Evolutionary conservation across 2,888 invertebrate genomes (phyloP), one percentile per base, ranked within the genome.

Genomic region (Prosopocoilus inquinatus): DNA sequence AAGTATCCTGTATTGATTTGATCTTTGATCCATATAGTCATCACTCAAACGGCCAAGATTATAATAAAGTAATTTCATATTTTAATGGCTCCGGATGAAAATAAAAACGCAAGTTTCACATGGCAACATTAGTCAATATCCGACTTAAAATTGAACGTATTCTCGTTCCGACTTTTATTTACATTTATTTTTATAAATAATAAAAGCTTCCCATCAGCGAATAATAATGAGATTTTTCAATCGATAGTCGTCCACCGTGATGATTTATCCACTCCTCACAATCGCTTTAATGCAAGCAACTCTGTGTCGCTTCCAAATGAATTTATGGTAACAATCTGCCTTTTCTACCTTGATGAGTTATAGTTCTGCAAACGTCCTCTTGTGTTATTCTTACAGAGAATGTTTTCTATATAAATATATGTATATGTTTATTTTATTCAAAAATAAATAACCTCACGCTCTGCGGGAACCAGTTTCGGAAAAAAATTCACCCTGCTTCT

Each of bases 351-450:
- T 50, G 61, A 62, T 64, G 64, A 67, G 57, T 67, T 67, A 67
- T 66, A 59, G 63, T 66, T 64, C 60, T 61, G 62, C 65, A 64
- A n/a, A 50, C 52, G 38, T 55, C 56, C 58, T 56, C 56, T 59
- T 53, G 56, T 59, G 65, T 64, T 64, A 66, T 61, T 50, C 59
- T 60, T 54, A 66, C 65, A 66, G 64, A 64, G 61, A 58, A 65
- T 62, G 60, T 65, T 66, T 67, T 66, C 67, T 70, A 65, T 69
- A 67, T 62, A 68, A 65, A 64, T 65, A 62, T 63, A 66, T 65
- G 66, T 67, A 65, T 68, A 70, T 67, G 68, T 70, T 67, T 67
- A 70, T 70, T 67, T 71, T 69, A 71, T 70, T 69, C 68, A 64
- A 66, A 68, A 68, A 69, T 67, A 68, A 69, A 67, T 67, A 66